Percentiles rank a stretch among this genome's conserved stretches.
These are phyloP conservation scores for Pissodes strobi DNA, from an alignment of 1,140 invertebrate species.

Conservation along the genomic window DNA sequence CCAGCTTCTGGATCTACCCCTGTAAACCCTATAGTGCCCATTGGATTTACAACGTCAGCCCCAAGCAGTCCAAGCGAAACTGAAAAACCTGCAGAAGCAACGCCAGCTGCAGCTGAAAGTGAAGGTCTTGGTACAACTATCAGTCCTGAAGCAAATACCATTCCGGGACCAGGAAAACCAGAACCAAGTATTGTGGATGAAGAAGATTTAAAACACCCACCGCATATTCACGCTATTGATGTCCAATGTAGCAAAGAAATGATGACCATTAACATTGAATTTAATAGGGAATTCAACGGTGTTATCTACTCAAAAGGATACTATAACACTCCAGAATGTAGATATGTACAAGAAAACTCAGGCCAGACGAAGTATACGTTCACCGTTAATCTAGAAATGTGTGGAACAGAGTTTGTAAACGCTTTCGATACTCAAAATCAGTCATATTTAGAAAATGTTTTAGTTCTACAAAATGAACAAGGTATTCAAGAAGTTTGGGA, in stretches of 20 bases:
- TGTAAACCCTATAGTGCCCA: background rate
- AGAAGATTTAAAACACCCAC: slow-evolving; percentile 66
- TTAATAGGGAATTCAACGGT: slow-evolving; percentile 76
- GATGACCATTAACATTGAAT: slow-evolving; percentile 82
- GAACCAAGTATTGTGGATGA: slow-evolving; percentile 42
- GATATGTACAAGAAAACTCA: slow-evolving; percentile 73
- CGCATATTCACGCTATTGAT: slow-evolving; percentile 75
- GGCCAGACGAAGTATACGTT: slow-evolving; percentile 73
- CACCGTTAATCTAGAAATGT: slow-evolving; percentile 75
- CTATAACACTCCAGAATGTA: slow-evolving; percentile 70
- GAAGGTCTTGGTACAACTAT: slow-evolving; percentile 9
- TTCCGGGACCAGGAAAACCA: slow-evolving; percentile 27
- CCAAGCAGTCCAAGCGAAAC: slow-evolving; percentile 1
- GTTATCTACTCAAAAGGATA: slow-evolving; percentile 83
- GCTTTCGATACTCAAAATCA: slow-evolving; percentile 74
- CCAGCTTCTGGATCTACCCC: background rate
- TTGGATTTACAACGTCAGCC: slow-evolving; percentile 10
- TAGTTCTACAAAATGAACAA: slow-evolving; percentile 79
- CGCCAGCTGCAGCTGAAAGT: background rate
- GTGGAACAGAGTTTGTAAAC: slow-evolving; percentile 81
- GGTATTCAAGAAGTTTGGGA: slow-evolving; percentile 85
- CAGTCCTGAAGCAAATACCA: slow-evolving; percentile 24
- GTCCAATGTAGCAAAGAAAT: slow-evolving; percentile 79
- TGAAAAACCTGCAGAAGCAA: background rate
- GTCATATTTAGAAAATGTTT: slow-evolving; percentile 79